Evolutionary conservation across 2,888 invertebrate genomes (phyloP), one percentile per base, ranked within the genome.

Genomic region (Trachelus iudaicus): DNA sequence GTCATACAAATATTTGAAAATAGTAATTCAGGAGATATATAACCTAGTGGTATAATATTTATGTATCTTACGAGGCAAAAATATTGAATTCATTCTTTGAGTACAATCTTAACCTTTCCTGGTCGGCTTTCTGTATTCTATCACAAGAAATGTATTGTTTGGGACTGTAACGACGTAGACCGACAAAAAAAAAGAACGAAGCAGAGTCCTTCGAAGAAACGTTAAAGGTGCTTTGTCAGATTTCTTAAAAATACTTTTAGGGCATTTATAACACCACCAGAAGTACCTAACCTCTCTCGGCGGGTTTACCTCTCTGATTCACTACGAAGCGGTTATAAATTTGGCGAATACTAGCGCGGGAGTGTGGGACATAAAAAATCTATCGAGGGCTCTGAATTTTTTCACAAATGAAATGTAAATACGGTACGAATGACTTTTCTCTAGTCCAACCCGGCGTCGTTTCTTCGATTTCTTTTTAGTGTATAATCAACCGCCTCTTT

Each of bases 401-500:
- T 56, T 56, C 40, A 56, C 40, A 71, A 15, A 71, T 34, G 33
- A 13, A 71, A 31, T 34, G 71, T 71, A 34, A 71, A 71, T 71
- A 34, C 71, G n/a, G 71, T 31, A 11, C 13, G 1, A 71, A 15
- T 71, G 33, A 71, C 71, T 30, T 71, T 71, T 71, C 31, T 30
- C 71, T 71, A 71, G 71, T 34, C 71, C 71, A 15, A 85, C 83
- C 83, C 84, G 87, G 89, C 87, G 87, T 23, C 23, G 15, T 9
- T 56, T 23, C 87, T 87, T 84, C 82, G 79, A 84, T 81, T 78
- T 86, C 85, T 88, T 87, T 87, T 86, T 86, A 86, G 23, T 56
- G 87, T 87, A 85, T 87, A 89, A 90, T 89, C 88, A 89, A 87
- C 84, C 86, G 85, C 84, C 87, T 89, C 84, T 90, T 90, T 90